These are phyloP conservation scores for Campoletis sonorensis DNA, from an alignment of 1,140 invertebrate genomes.

Conservation along the genomic window DNA sequence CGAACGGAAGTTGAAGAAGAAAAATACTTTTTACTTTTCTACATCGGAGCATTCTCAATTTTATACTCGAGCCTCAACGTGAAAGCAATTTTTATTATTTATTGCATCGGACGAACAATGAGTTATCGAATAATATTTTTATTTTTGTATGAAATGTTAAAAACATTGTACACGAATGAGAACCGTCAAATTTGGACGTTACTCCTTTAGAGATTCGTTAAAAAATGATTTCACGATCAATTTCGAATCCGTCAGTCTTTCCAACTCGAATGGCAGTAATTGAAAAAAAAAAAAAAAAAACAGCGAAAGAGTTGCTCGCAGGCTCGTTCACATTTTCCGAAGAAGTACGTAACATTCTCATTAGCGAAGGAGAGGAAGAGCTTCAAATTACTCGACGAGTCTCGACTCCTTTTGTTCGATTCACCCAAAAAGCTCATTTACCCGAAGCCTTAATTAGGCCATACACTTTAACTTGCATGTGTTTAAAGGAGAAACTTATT, in stretches of 20 bases:
- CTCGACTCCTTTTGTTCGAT: neutral
- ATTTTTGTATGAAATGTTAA: too few species aligned
- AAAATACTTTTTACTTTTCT: neutral
- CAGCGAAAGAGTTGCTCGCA: neutral
- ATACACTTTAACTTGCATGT: neutral
- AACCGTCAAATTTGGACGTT: too few species aligned
- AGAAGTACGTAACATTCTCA: constrained; percentile 3
- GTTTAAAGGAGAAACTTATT: constrained; percentile 25
- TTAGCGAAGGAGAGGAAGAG: neutral
- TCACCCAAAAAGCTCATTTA: constrained; percentile 1
- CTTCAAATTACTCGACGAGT: too few species aligned
- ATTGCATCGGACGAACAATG: too few species aligned
- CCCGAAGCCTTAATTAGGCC: neutral
- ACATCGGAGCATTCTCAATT: neutral
- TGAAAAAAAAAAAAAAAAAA: too few species aligned
- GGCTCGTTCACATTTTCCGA: neutral
- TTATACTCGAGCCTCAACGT: neutral
- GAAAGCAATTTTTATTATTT: too few species aligned
- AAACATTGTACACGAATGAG: too few species aligned
- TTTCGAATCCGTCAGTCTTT: too few species aligned
- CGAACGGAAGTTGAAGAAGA: neutral
- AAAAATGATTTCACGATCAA: too few species aligned
- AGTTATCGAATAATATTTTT: too few species aligned
- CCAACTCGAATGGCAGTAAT: too few species aligned
- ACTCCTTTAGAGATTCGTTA: too few species aligned